Evolutionary conservation across 2,797 vertebrate genomes (phyloP), one percentile per base, ranked within the genome.

Genomic region (Rhincodon typus): DNA sequence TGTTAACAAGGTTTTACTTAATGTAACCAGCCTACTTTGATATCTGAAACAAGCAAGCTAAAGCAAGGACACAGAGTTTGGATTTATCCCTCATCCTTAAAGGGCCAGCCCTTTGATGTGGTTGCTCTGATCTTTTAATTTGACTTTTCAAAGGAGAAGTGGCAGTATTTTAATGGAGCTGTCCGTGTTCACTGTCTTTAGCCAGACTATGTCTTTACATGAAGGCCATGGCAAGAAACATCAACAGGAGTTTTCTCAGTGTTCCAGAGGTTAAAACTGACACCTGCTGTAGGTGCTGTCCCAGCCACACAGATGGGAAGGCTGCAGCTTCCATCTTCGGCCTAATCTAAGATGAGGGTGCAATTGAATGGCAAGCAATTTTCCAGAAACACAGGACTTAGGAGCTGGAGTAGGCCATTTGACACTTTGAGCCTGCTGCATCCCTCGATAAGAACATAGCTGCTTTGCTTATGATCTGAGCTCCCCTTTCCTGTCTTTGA

Each of bases 81-180:
- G 57, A 66, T 23, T 67, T 38, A 93, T 38, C 66, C 57, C 90
- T 93, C 62, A 4, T 93, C 34, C 90, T 67, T 38, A 67, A 93
- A 93, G 62, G 90, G 90, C 17, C 21, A n/a, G 38, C n/a, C 34
- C 90, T 93, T 93, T 93, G 90, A 93, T 93, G 90, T 93, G 90
- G 62, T 93, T 66, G n/a, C n/a, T 93, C 90, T 93, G 90, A 93
- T 93, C 34, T 93, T 93, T 93, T 23, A 93, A 93, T 67, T 67
- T 93, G 90, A 67, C 27, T 25, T 67, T 93, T 38, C 57, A 67
- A 67, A 93, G 62, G n/a, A 67, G 62, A 38, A 67, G 34, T 67
- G 38, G 90, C 62, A 67, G 21, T 67, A 12, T 67, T 93, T 67
- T 67, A 66, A 93, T 62, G 67, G 90, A 93, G 34, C 34, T 25